Percentiles rank a stretch among this genome's conserved stretches.
Conservation (phyloP, 2,113 vertebrate species). For the Alligator mississippiensis region DNA sequence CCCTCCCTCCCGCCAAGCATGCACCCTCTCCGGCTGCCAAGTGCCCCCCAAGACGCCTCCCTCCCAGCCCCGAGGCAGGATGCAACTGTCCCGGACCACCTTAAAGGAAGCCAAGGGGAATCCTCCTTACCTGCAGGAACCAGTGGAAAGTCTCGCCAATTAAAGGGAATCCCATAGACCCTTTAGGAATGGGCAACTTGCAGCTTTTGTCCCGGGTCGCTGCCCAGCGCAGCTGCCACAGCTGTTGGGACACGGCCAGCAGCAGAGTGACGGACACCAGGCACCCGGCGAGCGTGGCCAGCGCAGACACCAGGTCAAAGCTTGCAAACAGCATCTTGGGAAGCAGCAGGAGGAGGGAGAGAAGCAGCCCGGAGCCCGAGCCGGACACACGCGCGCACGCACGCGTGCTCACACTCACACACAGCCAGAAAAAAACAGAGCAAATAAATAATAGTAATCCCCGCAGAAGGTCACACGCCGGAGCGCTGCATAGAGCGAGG, state of each 20-base stretch:
- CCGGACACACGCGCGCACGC: constrained; percentile 39
- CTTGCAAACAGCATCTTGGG: constrained; percentile 91
- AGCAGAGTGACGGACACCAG: constrained; percentile 93
- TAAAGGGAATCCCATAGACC: constrained; percentile 98
- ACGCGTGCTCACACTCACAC: background rate
- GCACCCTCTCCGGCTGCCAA: no score
- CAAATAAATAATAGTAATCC: background rate
- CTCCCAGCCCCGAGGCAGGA: no score
- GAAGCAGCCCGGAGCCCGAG: constrained; percentile 56
- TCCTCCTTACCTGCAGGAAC: constrained; percentile 93
- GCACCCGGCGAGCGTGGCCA: constrained; percentile 94
- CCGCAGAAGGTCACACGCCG: background rate
- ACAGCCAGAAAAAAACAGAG: background rate
- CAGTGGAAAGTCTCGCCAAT: constrained; percentile 99
- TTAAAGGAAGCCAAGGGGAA: background rate
- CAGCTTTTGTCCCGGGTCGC: constrained; percentile 95
- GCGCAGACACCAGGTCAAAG: constrained; percentile 94
- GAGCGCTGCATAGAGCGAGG: background rate
- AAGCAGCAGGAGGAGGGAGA: constrained; percentile 66
- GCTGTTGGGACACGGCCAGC: constrained; percentile 94
- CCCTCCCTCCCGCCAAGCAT: no score
- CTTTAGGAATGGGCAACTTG: constrained; percentile 95
- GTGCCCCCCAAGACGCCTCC: no score
- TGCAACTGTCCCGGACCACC: background rate
- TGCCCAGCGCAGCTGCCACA: constrained; percentile 97